phyloP scores from a whole-genome alignment of 2,797 vertebrate genomes.

The Helicolenus hilgendorfi region DNA sequence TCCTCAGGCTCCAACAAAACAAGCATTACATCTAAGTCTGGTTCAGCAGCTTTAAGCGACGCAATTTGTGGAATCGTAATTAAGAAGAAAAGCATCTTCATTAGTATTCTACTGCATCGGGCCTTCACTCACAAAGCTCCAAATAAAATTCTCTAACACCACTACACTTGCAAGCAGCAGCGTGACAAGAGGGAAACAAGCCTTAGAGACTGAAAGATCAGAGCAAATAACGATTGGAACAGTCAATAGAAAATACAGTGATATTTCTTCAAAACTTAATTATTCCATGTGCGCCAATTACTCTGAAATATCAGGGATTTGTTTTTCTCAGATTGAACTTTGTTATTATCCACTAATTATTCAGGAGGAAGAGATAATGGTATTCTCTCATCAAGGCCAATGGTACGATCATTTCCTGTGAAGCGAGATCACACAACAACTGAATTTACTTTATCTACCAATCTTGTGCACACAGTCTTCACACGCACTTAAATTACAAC shows the following conservation, averaged over 20 bases:
- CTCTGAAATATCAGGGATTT: background rate
- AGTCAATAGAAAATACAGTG: background rate
- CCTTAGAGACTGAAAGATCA: background rate
- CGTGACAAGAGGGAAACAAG: background rate
- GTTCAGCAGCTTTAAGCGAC: background rate
- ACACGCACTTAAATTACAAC: constrained; percentile 10
- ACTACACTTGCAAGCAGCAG: background rate
- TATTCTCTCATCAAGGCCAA: constrained; percentile 34
- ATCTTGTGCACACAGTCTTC: background rate
- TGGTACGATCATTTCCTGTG: background rate
- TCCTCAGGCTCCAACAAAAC: background rate
- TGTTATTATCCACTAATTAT: constrained; percentile 22
- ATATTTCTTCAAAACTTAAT: background rate
- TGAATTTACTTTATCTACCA: background rate
- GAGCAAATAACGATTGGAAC: background rate
- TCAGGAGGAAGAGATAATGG: constrained; percentile 12
- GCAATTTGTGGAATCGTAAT: background rate
- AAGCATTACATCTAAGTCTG: background rate
- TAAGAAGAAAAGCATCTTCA: background rate
- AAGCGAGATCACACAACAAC: constrained; percentile 7
- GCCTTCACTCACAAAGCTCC: background rate
- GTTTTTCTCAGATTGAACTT: constrained; percentile 4
- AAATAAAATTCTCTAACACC: background rate
- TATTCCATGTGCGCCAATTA: background rate
- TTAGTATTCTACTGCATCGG: background rate